These are phyloP conservation scores for Channa striata DNA, from an alignment of 2,797 vertebrate genomes.

Conservation along the genomic window DNA sequence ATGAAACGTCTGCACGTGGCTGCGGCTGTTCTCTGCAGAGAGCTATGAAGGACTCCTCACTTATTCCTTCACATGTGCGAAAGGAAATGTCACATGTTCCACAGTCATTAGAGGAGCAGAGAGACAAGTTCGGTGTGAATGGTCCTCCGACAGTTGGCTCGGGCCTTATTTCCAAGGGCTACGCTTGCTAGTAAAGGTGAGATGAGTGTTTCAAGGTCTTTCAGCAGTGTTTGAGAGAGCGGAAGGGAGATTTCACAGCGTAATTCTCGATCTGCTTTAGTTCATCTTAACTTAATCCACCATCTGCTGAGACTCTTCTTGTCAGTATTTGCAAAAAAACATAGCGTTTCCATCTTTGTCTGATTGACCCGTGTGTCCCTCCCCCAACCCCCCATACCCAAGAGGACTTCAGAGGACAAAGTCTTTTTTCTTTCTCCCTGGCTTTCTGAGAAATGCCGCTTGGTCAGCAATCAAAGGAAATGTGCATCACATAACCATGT, in stretches of 20 bases:
- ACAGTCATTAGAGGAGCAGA: conserved; percentile 49
- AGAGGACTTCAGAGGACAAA: conserved; percentile 32
- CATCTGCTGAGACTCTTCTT: conserved; percentile 33
- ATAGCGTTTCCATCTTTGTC: conserved; percentile 34
- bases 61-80: conserved; percentile 39
- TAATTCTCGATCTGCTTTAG: conserved; percentile 9
- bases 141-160: conserved; percentile 18
- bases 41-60: conserved; percentile 16
- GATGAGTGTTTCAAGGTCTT: conserved; percentile 2
- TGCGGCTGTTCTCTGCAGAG: conserved; percentile 41
- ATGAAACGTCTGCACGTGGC: conserved; percentile 20
- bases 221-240: not conserved
- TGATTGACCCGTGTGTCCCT: conserved; percentile 19
- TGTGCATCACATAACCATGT: conserved; percentile 44
- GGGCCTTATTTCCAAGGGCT: conserved; percentile 38
- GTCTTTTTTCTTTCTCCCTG: not conserved
- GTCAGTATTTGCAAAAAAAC: conserved; percentile 6
- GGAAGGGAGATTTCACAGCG: conserved; percentile 32
- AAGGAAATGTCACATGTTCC: conserved; percentile 44
- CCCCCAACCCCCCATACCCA: not conserved
- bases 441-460: conserved; percentile 27
- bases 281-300: conserved; percentile 24
- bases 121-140: conserved; percentile 34
- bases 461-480: conserved; percentile 59
- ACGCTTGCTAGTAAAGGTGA: conserved; percentile 15